phyloP scores from a whole-genome alignment of 2,888 invertebrate genomes.

The Cyrtodaria siliqua region DNA sequence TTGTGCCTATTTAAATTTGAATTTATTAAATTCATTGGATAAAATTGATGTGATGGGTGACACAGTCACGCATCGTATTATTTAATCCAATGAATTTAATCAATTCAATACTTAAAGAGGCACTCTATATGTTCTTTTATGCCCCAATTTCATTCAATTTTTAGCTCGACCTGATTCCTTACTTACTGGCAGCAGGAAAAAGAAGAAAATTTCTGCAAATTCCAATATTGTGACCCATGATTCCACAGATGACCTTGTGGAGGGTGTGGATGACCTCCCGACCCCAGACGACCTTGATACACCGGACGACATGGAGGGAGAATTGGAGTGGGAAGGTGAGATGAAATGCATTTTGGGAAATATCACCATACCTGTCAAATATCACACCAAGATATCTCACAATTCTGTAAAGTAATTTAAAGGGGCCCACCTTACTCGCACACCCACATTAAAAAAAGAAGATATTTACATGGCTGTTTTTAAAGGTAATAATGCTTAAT shows the following conservation, averaged over 20 bases:
- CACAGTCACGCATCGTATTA: too few relatives aligned
- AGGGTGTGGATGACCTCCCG: constrained; percentile 70
- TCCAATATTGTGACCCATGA: constrained; percentile 64
- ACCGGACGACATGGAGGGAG: constrained; percentile 71
- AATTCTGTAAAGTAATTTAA: too few relatives aligned
- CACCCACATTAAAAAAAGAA: too few relatives aligned
- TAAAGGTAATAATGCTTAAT: too few relatives aligned
- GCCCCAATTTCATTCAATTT: background rate
- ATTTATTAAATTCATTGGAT: too few relatives aligned
- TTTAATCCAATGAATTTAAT: too few relatives aligned
- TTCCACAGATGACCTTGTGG: constrained; percentile 65
- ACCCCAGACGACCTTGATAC: constrained; percentile 73
- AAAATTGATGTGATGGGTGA: background rate
- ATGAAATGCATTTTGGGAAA: background rate
- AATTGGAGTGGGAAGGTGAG: constrained; percentile 81
- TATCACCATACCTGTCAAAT: too few relatives aligned
- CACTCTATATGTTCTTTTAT: background rate
- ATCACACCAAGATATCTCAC: too few relatives aligned
- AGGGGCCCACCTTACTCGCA: too few relatives aligned
- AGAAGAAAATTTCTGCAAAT: constrained; percentile 69
- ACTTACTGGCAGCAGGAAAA: constrained; percentile 50
- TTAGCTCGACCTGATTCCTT: constrained; percentile 39
- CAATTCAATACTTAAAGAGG: too few relatives aligned
- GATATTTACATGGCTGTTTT: too few relatives aligned
- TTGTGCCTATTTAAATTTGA: too few relatives aligned